Percentiles rank a stretch among this genome's conserved stretches.
Conservation (phyloP, 2,888 invertebrate species). For the Drosophila emarginata region DNA sequence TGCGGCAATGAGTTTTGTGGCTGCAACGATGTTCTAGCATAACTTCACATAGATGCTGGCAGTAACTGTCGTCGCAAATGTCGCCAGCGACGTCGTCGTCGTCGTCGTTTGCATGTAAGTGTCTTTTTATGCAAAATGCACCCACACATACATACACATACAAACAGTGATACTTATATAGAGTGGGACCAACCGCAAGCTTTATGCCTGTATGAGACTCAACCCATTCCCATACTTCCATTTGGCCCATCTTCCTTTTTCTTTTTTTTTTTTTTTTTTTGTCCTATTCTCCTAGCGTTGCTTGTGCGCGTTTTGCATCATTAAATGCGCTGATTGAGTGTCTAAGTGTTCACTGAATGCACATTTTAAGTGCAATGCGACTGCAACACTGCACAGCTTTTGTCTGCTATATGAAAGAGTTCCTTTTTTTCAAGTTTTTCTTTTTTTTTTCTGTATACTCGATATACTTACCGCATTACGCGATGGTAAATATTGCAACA, state of each 20-base stretch:
- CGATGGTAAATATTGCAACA: slow-evolving; percentile 86
- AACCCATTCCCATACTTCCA: slow-evolving; percentile 18
- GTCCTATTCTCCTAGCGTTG: slow-evolving; percentile 19
- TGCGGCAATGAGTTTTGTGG: slow-evolving; percentile 78
- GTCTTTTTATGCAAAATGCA: slow-evolving; percentile 74
- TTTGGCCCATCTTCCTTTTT: slow-evolving; percentile 17
- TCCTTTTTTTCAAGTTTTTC: not conserved
- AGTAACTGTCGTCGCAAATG: slow-evolving; percentile 78
- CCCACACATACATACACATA: slow-evolving; percentile 37
- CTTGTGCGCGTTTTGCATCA: slow-evolving; percentile 64
- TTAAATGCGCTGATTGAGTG: slow-evolving; percentile 77
- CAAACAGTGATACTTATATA: not conserved
- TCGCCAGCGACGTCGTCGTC: slow-evolving; percentile 51
- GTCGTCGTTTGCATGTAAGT: slow-evolving; percentile 57
- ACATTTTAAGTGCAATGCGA: slow-evolving; percentile 59
- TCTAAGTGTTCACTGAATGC: slow-evolving; percentile 72
- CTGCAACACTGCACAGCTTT: slow-evolving; percentile 35
- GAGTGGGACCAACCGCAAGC: slow-evolving; percentile 10
- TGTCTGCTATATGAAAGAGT: slow-evolving; percentile 11
- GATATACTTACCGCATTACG: slow-evolving; percentile 79
- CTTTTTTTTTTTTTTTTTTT: not conserved
- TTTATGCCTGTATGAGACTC: slow-evolving; percentile 1
- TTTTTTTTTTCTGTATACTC: not conserved
- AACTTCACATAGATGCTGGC: slow-evolving; percentile 74
- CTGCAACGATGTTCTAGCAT: slow-evolving; percentile 50